Evolutionary conservation across 2,888 invertebrate species (phyloP).

Genomic region (Drosophila lutescens): DNA sequence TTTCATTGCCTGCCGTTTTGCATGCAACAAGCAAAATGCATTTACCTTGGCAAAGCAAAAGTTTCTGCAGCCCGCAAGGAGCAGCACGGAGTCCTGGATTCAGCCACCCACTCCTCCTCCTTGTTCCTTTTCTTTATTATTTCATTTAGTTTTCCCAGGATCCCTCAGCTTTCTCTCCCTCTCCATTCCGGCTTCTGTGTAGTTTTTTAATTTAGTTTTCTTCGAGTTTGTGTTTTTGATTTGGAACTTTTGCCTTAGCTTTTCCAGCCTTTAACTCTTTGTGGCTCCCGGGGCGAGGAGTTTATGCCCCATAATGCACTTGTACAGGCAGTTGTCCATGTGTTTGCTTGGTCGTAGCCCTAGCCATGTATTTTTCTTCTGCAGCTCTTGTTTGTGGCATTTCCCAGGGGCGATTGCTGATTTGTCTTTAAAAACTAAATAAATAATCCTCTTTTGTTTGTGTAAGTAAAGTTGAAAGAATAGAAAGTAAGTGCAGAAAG

Average conservation of each 20-base stretch:
- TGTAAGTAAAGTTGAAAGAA: too few species aligned
- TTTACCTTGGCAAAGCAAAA: conserved; percentile 63
- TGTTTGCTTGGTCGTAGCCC: neutral
- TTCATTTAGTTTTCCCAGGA: conserved; percentile 68
- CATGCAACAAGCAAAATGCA: conserved; percentile 76
- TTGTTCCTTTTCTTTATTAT: conserved; percentile 72
- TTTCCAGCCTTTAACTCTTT: conserved; percentile 47
- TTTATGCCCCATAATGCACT: conserved; percentile 66
- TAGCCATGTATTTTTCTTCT: neutral
- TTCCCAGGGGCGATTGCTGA: conserved; percentile 35
- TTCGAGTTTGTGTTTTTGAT: conserved; percentile 72
- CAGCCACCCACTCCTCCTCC: conserved; percentile 11
- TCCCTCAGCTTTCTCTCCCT: neutral
- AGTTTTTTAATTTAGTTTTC: conserved; percentile 50
- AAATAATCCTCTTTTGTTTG: neutral
- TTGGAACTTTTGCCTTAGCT: conserved; percentile 66
- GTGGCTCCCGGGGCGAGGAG: conserved; percentile 50
- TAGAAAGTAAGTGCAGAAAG: too few species aligned
- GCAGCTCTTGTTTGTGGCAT: conserved; percentile 18
- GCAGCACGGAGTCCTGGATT: conserved; percentile 19
- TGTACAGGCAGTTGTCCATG: conserved; percentile 16
- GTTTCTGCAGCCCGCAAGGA: conserved; percentile 24
- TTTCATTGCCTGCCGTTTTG: conserved; percentile 65
- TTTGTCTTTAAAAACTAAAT: conserved; percentile 13
- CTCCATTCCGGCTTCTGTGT: conserved; percentile 29